A percentile compares a stretch with the other conserved stretches of the same genome.
These are phyloP conservation scores for Phyllopteryx taeniolatus DNA, from an alignment of 2,113 vertebrate species.

Conservation along the genomic window DNA sequence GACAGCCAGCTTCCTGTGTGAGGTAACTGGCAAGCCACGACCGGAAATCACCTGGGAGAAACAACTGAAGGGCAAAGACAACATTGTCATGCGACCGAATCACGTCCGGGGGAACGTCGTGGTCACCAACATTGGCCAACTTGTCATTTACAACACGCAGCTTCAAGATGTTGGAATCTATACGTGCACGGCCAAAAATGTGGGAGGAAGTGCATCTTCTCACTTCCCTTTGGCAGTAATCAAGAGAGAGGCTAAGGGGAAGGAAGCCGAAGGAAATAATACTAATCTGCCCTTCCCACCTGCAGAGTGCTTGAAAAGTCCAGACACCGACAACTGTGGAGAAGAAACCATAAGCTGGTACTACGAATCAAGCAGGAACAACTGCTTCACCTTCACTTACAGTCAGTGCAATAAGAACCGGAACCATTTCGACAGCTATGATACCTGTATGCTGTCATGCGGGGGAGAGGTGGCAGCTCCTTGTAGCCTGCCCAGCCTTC, in stretches of 20 bases:
- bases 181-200: conserved; percentile 87
- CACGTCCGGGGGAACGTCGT: conserved; percentile 88
- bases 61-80: conserved; percentile 85
- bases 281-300: conserved; percentile 80
- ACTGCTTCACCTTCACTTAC: conserved; percentile 92
- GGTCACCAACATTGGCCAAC: conserved; percentile 94
- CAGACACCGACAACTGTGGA: conserved; percentile 85
- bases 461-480: conserved; percentile 83
- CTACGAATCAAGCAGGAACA: conserved; percentile 92
- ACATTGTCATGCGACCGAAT: conserved; percentile 87
- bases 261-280: conserved; percentile 55
- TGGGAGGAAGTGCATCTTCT: conserved; percentile 78
- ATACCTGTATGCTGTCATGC: conserved; percentile 86
- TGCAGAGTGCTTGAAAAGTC: conserved; percentile 86
- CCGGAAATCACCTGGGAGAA: conserved; percentile 96
- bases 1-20: conserved; percentile 94
- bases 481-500: conserved; percentile 86
- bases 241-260: conserved; percentile 66
- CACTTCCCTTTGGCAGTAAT: conserved; percentile 89
- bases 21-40: conserved; percentile 84
- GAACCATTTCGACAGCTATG: conserved; percentile 90
- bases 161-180: conserved; percentile 88
- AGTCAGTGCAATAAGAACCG: conserved; percentile 89
- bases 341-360: conserved; percentile 93
- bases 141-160: conserved; percentile 95